Conservation (phyloP, 1,140 invertebrate genomes). For the Bombus impatiens region DNA sequence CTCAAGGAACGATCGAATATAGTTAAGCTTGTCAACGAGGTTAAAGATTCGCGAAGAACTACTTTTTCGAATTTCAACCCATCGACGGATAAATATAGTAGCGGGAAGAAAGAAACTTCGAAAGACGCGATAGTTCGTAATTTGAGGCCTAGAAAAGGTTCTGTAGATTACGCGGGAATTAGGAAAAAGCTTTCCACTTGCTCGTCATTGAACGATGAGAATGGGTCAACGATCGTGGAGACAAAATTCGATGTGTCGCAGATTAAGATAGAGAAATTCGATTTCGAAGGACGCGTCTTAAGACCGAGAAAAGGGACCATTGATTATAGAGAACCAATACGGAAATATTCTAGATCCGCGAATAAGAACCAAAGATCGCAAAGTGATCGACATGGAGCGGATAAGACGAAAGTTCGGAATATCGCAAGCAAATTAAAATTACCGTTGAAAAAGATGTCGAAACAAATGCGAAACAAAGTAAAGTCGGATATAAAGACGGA, state of each 20-base stretch:
- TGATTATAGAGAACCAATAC: slow-evolving; percentile 39
- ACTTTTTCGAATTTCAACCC: not conserved
- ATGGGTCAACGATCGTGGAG: not conserved
- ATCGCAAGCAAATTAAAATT: not conserved
- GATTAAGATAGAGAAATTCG: slow-evolving; percentile 37
- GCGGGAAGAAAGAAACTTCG: not conserved
- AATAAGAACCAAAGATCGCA: slow-evolving; percentile 1
- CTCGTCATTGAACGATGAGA: not conserved
- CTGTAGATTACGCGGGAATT: slow-evolving; percentile 24
- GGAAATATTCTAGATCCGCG: not conserved
- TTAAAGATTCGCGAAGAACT: not conserved
- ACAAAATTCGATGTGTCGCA: slow-evolving; percentile 3
- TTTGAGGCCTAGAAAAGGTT: slow-evolving; percentile 42
- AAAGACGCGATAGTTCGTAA: slow-evolving; percentile 22
- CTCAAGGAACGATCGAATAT: slow-evolving; percentile 7
- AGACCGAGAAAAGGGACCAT: slow-evolving; percentile 67
- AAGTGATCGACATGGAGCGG: no score
- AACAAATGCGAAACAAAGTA: not conserved
- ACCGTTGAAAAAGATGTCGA: not conserved
- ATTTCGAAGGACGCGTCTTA: slow-evolving; percentile 40
- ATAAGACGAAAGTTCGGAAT: slow-evolving; percentile 6
- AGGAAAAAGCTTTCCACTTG: slow-evolving; percentile 27
- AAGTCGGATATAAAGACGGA: slow-evolving; percentile 49
- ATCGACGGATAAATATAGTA: not conserved
- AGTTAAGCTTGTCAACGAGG: not conserved